Percentiles rank a stretch among this genome's conserved stretches.
Evolutionary conservation across 1,140 invertebrate species (phyloP).

Genomic region (Trigoniulus corallinus): DNA sequence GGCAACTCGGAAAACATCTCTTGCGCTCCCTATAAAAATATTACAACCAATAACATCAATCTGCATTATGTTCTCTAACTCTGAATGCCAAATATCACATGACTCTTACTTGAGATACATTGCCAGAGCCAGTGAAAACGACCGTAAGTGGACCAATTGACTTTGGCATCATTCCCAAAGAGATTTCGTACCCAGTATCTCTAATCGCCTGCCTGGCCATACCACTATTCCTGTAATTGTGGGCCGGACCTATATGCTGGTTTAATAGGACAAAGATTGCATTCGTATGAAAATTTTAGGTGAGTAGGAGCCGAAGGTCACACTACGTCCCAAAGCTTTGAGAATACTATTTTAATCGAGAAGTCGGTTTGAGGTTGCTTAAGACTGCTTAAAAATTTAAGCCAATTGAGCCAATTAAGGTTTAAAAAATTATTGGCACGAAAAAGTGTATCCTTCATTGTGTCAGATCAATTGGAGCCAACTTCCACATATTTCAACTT

Average conservation of each 20-base stretch:
- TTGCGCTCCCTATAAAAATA: slow-evolving; percentile 65
- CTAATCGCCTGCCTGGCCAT: slow-evolving; percentile 93
- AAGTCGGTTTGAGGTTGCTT: too few species aligned
- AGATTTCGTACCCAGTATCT: slow-evolving; percentile 96
- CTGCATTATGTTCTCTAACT: background rate
- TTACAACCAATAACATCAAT: background rate
- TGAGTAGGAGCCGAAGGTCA: background rate
- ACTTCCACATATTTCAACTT: too few species aligned
- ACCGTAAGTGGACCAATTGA: slow-evolving; percentile 95
- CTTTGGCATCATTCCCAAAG: slow-evolving; percentile 91
- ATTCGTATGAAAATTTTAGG: background rate
- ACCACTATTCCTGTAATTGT: slow-evolving; percentile 93
- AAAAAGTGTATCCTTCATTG: too few species aligned
- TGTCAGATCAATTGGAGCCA: too few species aligned
- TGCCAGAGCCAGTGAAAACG: slow-evolving; percentile 86
- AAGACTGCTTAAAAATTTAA: too few species aligned
- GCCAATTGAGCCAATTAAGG: too few species aligned
- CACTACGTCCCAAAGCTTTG: too few species aligned
- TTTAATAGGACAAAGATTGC: slow-evolving; percentile 12
- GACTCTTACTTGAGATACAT: slow-evolving; percentile 38
- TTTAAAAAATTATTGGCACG: too few species aligned
- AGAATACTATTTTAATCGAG: too few species aligned
- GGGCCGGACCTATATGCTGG: slow-evolving; percentile 92
- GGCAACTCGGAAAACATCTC: slow-evolving; percentile 96
- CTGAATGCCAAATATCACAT: background rate